Base-by-base conservation (phyloP, 2,888 invertebrate species). In the Drosophila kambysellisi region DNA sequence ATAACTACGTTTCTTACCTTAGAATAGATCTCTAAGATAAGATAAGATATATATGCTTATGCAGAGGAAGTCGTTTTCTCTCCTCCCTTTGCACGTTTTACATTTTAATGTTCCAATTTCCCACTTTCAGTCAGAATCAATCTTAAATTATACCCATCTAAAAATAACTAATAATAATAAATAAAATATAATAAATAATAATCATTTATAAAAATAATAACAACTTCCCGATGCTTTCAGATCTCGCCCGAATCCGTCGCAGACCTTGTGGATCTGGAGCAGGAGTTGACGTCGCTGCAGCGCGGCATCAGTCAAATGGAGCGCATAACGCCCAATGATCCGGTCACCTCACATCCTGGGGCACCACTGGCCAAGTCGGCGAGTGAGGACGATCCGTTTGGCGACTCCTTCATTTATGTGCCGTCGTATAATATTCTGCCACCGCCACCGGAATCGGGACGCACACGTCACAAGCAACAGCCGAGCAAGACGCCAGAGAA, bases 291-390 rank as follows among this genome's bases (percentile, higher is more conserved):
- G 91, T 97, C 97, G 68, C 94, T 98, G 85, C 96, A 98, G 91
- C 95, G 97, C 81, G 98, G 98, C 3, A 96, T 98, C 74, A 96
- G 97, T 80, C 97, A 98, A 93, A 97, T 98, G 94, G 97, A 97
- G 92, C 95, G 97, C 68, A 96, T 97, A 41, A 97, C 97, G 4
- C 96, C 96, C 11, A 95, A 95, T 41, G 95, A 95, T 90, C 94
- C 95, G 89, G 94, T 94, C 51, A 95, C 96, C 3, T 95, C 96
- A 0, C 70, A 74, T 5, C 54, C 58, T 0, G 65, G 61, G 15
- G 37, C 54, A 7, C 63, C 73, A 3, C 32, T 88, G 59, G 82
- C 86, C 73, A 91, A 90, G 67, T 94, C 94, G 61, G 93, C 93
- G 81, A 93, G 93, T 35, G 94, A 94, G 76, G 93, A 94, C 70